Evolutionary conservation across 2,113 vertebrate genomes (phyloP).

Genomic region (Fulica atra): DNA sequence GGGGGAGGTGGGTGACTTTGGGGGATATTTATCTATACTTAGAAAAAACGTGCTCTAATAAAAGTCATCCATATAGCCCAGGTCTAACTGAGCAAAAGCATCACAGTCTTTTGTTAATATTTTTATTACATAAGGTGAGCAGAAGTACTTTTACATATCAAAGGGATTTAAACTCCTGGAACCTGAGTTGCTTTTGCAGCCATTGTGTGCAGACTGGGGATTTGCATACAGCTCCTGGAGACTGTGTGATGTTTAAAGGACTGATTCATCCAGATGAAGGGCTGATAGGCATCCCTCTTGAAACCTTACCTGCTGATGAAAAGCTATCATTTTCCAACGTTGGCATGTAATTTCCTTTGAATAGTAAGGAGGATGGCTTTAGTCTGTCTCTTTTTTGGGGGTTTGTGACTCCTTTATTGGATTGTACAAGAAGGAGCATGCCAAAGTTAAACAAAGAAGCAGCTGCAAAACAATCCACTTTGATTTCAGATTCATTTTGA

Average conservation of each 20-base stretch:
- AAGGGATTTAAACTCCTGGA: background rate
- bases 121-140: background rate
- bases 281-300: background rate
- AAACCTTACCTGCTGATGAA: background rate
- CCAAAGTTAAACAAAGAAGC: slow-evolving; percentile 14
- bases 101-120: background rate
- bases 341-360: background rate
- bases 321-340: background rate
- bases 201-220: accelerated
- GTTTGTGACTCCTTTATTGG: background rate
- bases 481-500: background rate
- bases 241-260: background rate
- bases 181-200: background rate
- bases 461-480: slow-evolving; percentile 8
- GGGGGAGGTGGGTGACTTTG: background rate
- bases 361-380: background rate
- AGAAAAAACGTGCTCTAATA: background rate
- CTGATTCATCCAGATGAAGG: background rate
- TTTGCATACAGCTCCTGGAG: background rate
- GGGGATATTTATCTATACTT: background rate
- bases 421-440: background rate
- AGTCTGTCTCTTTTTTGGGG: background rate
- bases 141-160: background rate
- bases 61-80: background rate
- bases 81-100: background rate